Conservation (phyloP, 2,888 invertebrate species). For the Molanna angustata region DNA sequence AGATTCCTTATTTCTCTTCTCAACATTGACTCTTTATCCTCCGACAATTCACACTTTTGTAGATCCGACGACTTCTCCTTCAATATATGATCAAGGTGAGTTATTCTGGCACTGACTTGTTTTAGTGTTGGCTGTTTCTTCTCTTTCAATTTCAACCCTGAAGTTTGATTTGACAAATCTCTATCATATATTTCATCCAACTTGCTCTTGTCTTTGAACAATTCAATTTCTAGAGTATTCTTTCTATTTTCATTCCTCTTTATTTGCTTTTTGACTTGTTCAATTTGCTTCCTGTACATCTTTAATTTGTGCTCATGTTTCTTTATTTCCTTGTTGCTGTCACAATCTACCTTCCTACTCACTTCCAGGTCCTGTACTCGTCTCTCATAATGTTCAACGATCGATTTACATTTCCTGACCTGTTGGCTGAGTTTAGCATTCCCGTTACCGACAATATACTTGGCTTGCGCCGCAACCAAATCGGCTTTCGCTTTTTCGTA, state of each 20-base stretch:
- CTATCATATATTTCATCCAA: constrained; percentile 50
- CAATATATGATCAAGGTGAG: constrained; percentile 65
- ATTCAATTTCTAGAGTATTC: constrained; percentile 64
- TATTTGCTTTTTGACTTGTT: constrained; percentile 69
- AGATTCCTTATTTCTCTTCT: constrained; percentile 79
- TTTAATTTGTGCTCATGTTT: constrained; percentile 71
- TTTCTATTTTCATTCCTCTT: constrained; percentile 72
- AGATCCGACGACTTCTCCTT: constrained; percentile 69
- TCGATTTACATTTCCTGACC: constrained; percentile 42
- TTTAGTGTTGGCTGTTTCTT: constrained; percentile 58
- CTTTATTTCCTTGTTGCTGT: constrained; percentile 62
- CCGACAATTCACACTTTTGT: constrained; percentile 56
- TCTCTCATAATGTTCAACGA: constrained; percentile 44
- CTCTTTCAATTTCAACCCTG: constrained; percentile 55
- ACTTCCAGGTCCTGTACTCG: constrained; percentile 46
- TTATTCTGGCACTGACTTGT: constrained; percentile 64
- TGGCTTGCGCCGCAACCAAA: constrained; percentile 54
- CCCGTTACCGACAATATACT: constrained; percentile 61
- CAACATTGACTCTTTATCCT: constrained; percentile 62
- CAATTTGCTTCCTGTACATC: constrained; percentile 72
- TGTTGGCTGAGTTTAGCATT: constrained; percentile 41
- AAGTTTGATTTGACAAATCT: constrained; percentile 41
- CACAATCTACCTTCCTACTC: constrained; percentile 54
- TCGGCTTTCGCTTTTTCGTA: constrained; percentile 58
- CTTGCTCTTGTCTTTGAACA: constrained; percentile 55